Evolutionary conservation across 2,888 invertebrate species (phyloP), one percentile per base, ranked within the genome.

Genomic region (Caenorhabditis sp.): DNA sequence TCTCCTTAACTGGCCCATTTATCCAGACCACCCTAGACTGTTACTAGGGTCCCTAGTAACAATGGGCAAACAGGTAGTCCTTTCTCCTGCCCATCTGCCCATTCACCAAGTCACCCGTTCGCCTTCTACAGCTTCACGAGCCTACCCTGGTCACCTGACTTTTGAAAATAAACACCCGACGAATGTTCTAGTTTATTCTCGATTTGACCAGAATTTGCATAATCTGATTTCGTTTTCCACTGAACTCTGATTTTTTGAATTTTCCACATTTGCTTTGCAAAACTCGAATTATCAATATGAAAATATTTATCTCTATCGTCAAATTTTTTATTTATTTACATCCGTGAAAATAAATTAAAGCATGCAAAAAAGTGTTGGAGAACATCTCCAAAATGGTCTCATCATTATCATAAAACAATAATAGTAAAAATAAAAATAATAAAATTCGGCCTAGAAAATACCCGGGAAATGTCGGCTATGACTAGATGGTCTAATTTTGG

Each of bases 291-390:
- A n/a, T n/a, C n/a, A n/a, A n/a, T n/a, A n/a, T n/a, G n/a, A n/a
- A n/a, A 43, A 31, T 7, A 31, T 31, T 31, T 10, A 31, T 31
- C 10, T 31, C 31, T 31, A 31, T 31, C 31, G 31, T 31, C 5
- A 31, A 31, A 31, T 10, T 31, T n/a, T n/a, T 4, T 31, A 31
- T 10, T 31, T 43, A 43, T 43, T 43, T 43, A 43, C 43, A 43
- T 43, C 43, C 43, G 43, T 43, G 43, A 43, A 43, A 43, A 43
- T 43, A 43, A 43, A 43, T 43, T 43, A 43, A 43, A 43, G 43
- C 43, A 7, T 3, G 5, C 3, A 43, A n/a, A n/a, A 17, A 17
- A 17, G 5, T 7, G 12, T 17, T 43, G 43, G 43, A 10, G 12
- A 17, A 17, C 3, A 43, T 10, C 17, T 43, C 43, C 43, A 43